Evolutionary conservation across 2,113 vertebrate species (phyloP), one percentile per base, ranked within the genome.

Genomic region (Fregetta grallaria): DNA sequence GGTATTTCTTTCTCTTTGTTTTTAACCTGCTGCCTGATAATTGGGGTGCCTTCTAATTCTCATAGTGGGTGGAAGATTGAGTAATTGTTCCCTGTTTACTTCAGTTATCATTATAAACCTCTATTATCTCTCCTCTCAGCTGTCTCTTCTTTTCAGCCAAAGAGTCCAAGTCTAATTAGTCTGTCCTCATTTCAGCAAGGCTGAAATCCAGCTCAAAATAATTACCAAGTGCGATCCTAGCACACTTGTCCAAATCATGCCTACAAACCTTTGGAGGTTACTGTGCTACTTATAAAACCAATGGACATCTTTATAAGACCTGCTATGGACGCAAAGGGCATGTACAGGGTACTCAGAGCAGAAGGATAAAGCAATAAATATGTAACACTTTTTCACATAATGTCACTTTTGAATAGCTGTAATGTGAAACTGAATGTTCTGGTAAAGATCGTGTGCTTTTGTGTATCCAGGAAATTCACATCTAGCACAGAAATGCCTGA

Each of bases 191-290:
- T 97, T 94, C 71, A 92, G 67, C 52, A 80, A 92, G 63, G 63
- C 92, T 88, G 85, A 95, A 94, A 90, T 81, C 81, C 77, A 94
- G n/a, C 71, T 90, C 92, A 88, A 73, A 95, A 90, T 93, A 94
- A 88, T 86, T 94, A 68, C 85, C 65, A 86, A 94, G 82, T 55
- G 59, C 0, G 1, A 86, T 88, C 63, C n/a, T 77, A 92, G 71
- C 59, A 61, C n/a, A 17, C 74, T 81, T 63, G 56, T 55, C 50
- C 59, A 90, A 79, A 90, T 77, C 67, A 44, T 23, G 70, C 55
- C 78, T 74, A 55, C 26, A 77, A 20, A 55, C 32, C 81, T 88
- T 83, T 63, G 45, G 74, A 95, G 66, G 19, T 40, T 73, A 45
- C 49, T 65, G 62, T 63, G 56, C 42, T 92, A 23, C 62, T 94